A percentile compares a stretch with the other conserved stretches of the same genome.
phyloP scores from a whole-genome alignment of 2,888 invertebrate genomes.

The Brachynemurus nebulosus region DNA sequence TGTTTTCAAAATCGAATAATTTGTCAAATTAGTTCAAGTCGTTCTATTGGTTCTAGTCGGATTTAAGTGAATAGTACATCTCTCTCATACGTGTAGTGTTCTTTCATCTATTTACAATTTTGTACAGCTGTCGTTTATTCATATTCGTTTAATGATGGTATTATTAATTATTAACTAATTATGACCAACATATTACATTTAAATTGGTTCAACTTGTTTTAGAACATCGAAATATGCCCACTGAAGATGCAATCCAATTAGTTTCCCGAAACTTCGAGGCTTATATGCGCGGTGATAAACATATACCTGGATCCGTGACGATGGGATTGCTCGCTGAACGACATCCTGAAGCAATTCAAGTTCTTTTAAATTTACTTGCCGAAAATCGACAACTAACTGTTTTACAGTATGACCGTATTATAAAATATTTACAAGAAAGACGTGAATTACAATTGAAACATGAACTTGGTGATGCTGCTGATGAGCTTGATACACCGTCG shows the following conservation, averaged over 20 bases:
- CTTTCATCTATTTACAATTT: too few relatives aligned
- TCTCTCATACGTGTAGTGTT: too few relatives aligned
- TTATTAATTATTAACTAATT: too few relatives aligned
- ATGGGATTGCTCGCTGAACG: constrained; percentile 27
- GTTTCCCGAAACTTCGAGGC: constrained; percentile 56
- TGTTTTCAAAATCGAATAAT: too few relatives aligned
- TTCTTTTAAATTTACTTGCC: constrained; percentile 63
- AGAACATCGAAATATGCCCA: constrained; percentile 93
- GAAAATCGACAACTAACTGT: constrained; percentile 67
- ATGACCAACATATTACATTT: too few relatives aligned
- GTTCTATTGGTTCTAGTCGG: too few relatives aligned
- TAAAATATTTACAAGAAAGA: constrained; percentile 57
- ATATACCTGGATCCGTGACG: constrained; percentile 19
- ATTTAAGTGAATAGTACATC: too few relatives aligned
- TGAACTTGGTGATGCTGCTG: constrained; percentile 55
- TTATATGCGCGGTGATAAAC: constrained; percentile 39
- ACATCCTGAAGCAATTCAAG: constrained; percentile 51
- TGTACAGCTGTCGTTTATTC: too few relatives aligned
- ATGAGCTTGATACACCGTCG: constrained; percentile 29
- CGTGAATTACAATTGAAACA: constrained; percentile 59
- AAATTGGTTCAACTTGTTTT: too few relatives aligned
- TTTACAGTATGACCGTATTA: constrained; percentile 63
- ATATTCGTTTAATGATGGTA: too few relatives aligned
- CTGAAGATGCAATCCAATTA: constrained; percentile 76
- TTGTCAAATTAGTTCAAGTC: too few relatives aligned